Evolutionary conservation across 2,888 invertebrate genomes (phyloP).

Genomic region (Mycalesis mineus): DNA sequence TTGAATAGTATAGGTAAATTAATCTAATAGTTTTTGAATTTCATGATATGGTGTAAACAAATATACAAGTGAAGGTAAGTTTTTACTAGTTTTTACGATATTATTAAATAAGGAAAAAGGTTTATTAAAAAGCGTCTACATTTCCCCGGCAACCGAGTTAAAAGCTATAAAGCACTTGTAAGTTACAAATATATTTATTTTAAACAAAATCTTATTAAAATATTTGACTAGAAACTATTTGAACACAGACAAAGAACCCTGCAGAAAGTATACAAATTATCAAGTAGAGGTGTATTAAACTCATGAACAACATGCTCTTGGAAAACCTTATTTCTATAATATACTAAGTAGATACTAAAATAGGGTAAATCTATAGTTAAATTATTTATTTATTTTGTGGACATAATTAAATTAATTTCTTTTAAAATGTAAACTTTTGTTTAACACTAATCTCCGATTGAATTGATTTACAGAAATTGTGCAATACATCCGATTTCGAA

Average conservation of each 20-base stretch:
- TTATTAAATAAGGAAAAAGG: too few relatives aligned
- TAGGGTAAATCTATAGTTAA: constrained; percentile 4
- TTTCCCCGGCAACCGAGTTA: constrained; percentile 3
- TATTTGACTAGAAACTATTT: constrained; percentile 45
- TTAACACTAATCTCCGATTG: neutral
- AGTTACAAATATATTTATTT: neutral
- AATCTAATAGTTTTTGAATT: too few relatives aligned
- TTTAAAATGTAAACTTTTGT: neutral
- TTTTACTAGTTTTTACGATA: too few relatives aligned
- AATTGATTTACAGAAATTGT: neutral
- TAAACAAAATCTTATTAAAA: constrained; percentile 21
- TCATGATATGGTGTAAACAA: too few relatives aligned
- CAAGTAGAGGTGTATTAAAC: constrained; percentile 22
- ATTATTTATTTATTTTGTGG: neutral
- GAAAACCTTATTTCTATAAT: constrained; percentile 17
- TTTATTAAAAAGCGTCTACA: neutral
- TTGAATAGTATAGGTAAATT: too few relatives aligned
- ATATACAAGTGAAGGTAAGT: too few relatives aligned
- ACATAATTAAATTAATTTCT: neutral
- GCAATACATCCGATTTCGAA: too few relatives aligned
- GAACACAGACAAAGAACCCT: constrained; percentile 59
- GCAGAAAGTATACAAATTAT: constrained; percentile 37
- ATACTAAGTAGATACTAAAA: neutral
- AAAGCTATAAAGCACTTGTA: constrained; percentile 26
- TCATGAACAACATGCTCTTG: constrained; percentile 28